Conservation (phyloP, 2,888 invertebrate species). For the Pterostichus madidus region DNA sequence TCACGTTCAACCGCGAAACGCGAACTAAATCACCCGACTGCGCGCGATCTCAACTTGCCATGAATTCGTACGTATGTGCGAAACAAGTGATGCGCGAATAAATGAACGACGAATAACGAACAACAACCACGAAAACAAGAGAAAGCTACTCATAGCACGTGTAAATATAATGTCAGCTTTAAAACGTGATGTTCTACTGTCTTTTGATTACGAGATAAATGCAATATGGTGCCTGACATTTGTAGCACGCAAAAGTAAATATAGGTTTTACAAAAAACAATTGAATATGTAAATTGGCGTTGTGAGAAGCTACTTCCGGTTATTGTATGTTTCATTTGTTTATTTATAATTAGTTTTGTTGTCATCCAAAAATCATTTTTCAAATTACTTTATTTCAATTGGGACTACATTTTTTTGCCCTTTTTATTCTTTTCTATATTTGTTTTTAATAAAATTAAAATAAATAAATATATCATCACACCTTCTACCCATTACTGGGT, state of each 20-base stretch:
- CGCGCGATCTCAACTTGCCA: constrained; percentile 4
- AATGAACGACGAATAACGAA: constrained; percentile 22
- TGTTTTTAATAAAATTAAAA: too few species aligned
- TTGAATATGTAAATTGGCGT: constrained; percentile 30
- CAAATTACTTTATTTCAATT: too few species aligned
- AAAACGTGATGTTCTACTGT: not conserved
- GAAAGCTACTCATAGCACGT: constrained; percentile 46
- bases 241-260: constrained; percentile 38
- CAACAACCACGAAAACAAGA: constrained; percentile 55
- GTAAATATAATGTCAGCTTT: constrained; percentile 1
- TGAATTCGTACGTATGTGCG: constrained; percentile 31
- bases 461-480: too few species aligned
- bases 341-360: constrained; percentile 4
- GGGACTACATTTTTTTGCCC: too few species aligned
- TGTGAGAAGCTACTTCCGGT: constrained; percentile 38
- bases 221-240: not conserved
- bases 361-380: too few species aligned
- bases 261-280: constrained; percentile 32
- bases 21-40: constrained; percentile 45
- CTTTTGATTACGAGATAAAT: constrained; percentile 23
- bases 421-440: too few species aligned
- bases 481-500: too few species aligned
- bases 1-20: constrained; percentile 27
- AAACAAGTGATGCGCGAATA: constrained; percentile 61
- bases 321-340: constrained; percentile 15